phyloP scores from a whole-genome alignment of 2,888 invertebrate species.

The Diplazon laetatorius region DNA sequence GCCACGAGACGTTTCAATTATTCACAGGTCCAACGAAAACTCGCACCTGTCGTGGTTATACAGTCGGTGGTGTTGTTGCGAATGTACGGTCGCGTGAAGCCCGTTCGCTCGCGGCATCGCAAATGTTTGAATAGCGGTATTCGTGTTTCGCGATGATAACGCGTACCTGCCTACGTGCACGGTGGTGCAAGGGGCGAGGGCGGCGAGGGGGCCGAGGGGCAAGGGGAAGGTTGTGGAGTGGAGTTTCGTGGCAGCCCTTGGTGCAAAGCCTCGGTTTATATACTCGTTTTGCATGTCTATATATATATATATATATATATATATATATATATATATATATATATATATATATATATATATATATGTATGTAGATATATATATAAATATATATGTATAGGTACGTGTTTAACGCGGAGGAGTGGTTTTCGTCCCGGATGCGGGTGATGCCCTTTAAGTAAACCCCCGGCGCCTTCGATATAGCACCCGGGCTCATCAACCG shows the following conservation, averaged over 20 bases:
- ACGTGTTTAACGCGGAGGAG: constrained; percentile 9
- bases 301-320: no score
- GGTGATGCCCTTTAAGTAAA: constrained; percentile 47
- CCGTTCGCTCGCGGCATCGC: constrained; percentile 37
- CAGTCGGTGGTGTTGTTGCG: constrained; percentile 3
- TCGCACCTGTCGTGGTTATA: constrained; percentile 40
- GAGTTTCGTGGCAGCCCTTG: constrained; percentile 4
- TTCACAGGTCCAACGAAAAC: constrained; percentile 19
- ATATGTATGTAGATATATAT: no score
- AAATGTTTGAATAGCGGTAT: constrained; percentile 57
- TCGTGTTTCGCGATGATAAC: constrained; percentile 56
- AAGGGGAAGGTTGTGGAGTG: no score
- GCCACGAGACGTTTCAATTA: constrained; percentile 44
- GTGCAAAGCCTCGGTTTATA: constrained; percentile 21
- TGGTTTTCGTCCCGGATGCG: constrained; percentile 49
- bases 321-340: no score
- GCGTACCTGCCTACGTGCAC: constrained; percentile 26
- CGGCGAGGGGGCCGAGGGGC: no score
- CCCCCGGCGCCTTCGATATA: constrained; percentile 8
- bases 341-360: no score
- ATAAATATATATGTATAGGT: no score
- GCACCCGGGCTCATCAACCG: constrained; percentile 35
- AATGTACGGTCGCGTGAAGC: constrained; percentile 16
- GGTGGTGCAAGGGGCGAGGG: constrained; percentile 15
- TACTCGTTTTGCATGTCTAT: constrained; percentile 19